Percentiles rank a stretch among this genome's conserved stretches.
Evolutionary conservation across 2,113 vertebrate species (phyloP).

Genomic region (Xenus cinereus): DNA sequence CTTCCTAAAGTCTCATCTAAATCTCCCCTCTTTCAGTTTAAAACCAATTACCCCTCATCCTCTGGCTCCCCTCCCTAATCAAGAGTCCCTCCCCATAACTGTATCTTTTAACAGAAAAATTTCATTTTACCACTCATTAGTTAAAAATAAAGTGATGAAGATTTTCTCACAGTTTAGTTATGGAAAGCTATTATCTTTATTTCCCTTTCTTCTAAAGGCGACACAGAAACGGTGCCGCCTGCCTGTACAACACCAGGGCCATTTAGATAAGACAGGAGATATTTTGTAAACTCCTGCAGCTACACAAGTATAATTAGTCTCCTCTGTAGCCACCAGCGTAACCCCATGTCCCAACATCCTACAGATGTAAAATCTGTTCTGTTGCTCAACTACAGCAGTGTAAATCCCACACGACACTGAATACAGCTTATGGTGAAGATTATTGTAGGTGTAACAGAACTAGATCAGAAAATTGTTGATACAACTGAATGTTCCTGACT

Average conservation of each 20-base stretch:
- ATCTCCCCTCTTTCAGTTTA: too few relatives aligned
- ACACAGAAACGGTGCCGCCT: background rate
- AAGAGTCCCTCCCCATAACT: background rate
- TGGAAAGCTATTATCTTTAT: background rate
- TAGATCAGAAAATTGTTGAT: background rate
- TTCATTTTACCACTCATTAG: background rate
- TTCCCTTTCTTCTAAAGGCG: background rate
- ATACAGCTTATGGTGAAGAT: background rate
- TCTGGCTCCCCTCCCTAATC: too few relatives aligned
- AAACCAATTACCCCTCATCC: too few relatives aligned
- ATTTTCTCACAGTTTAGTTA: background rate
- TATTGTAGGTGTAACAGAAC: background rate
- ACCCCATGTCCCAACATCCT: rapidly evolving
- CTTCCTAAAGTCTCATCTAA: too few relatives aligned
- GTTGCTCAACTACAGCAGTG: background rate
- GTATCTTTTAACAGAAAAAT: background rate
- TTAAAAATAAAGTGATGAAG: background rate
- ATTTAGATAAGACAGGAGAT: background rate
- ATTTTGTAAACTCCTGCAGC: background rate
- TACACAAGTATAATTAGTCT: background rate
- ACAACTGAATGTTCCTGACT: background rate
- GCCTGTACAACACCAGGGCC: background rate
- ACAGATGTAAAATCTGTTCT: background rate
- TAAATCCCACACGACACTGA: background rate
- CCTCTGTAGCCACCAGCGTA: background rate